These are phyloP conservation scores for Ferdinandea cuprea DNA, from an alignment of 2,888 invertebrate species.

Conservation along the genomic window DNA sequence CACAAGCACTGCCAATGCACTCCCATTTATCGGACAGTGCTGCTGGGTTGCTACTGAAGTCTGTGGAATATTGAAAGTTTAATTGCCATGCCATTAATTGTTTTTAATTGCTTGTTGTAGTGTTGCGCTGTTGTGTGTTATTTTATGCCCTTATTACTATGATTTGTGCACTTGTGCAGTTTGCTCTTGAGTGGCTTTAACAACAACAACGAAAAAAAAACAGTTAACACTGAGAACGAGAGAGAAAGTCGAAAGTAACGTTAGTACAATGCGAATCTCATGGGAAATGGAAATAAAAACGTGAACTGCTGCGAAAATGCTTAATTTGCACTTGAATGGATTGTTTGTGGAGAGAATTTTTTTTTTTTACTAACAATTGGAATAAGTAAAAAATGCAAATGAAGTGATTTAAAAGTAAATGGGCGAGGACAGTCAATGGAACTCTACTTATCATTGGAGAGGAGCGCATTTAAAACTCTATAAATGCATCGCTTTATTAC, in stretches of 20 bases:
- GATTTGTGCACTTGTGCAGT: constrained; percentile 66
- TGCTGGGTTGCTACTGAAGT: background rate
- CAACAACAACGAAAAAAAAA: constrained; percentile 4
- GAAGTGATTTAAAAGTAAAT: constrained; percentile 18
- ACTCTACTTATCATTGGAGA: background rate
- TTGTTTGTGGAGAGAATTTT: background rate
- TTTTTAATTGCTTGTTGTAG: constrained; percentile 68
- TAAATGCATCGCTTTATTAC: no score
- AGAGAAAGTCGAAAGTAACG: constrained; percentile 61
- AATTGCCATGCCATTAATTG: constrained; percentile 73
- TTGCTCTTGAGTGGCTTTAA: constrained; percentile 34
- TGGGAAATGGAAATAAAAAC: constrained; percentile 44
- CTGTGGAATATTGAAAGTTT: constrained; percentile 71
- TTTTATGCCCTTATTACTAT: constrained; percentile 66
- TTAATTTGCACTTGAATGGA: constrained; percentile 42
- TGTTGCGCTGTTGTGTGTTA: constrained; percentile 33
- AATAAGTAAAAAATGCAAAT: constrained; percentile 22
- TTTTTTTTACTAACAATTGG: constrained; percentile 12
- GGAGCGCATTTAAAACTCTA: background rate
- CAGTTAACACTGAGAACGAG: constrained; percentile 15
- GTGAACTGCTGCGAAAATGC: constrained; percentile 39
- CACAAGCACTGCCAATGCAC: background rate
- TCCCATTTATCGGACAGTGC: background rate
- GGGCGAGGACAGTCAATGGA: constrained; percentile 2
- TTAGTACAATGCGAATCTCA: constrained; percentile 41